Base-by-base conservation (phyloP, 2,888 invertebrate genomes). In the Autographa pulchrina region DNA sequence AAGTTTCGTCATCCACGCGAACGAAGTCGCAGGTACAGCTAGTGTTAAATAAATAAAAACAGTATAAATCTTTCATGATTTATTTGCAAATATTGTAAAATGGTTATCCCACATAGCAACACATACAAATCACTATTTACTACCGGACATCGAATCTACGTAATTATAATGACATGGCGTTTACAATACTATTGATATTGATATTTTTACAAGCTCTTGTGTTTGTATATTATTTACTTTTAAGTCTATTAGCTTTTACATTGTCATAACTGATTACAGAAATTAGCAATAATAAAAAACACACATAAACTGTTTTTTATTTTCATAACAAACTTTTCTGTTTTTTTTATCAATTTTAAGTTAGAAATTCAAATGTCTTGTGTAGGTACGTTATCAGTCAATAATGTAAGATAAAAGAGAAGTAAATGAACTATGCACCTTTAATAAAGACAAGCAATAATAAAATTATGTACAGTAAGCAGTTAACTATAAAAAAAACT, bases 1-100 rank as follows among this genome's bases (percentile, higher is more conserved):
- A n/a, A n/a, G n/a, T n/a, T n/a, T n/a, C n/a, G n/a, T n/a, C n/a
- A n/a, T n/a, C n/a, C n/a, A n/a, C n/a, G n/a, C n/a, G n/a, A n/a
- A n/a, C n/a, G n/a, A n/a, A n/a, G n/a, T n/a, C n/a, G n/a, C n/a
- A n/a, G n/a, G n/a, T n/a, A n/a, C n/a, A n/a, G n/a, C n/a, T n/a
- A n/a, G n/a, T n/a, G 56, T 25, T 20, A 35, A 0, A 64, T 71
- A 25, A 65, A 63, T 68, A 52, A 11, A 32, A 61, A 4, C 8
- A 3, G 0, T 13, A 54, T 56, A 52, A 64, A 54, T 59, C 52
- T 77, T 78, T 71, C 62, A 80, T 63, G 25, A 62, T 79, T 79
- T 80, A 80, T 74, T 78, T 79, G 79, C 77, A 80, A 79, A 79
- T 80, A 80, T 79, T 79, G 81, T 77, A 79, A 79, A 79, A 67